Percentiles rank a stretch among this genome's conserved stretches.
These are phyloP conservation scores for Lophochroa leadbeateri DNA, from an alignment of 2,113 vertebrate species.

Conservation along the genomic window DNA sequence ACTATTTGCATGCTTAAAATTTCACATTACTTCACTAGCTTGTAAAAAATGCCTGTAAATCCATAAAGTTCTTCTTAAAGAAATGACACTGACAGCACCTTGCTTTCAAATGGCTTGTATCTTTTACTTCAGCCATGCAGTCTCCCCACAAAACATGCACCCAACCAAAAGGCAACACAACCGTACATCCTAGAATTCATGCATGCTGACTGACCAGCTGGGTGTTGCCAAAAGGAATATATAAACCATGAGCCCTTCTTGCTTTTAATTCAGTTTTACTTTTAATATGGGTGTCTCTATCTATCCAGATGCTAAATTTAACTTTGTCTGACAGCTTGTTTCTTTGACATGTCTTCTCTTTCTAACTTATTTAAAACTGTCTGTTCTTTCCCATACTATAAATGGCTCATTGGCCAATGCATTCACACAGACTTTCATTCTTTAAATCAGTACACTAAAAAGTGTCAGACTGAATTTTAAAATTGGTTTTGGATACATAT, in stretches of 20 bases:
- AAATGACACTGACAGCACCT: not conserved
- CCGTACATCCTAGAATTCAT: rapidly evolving
- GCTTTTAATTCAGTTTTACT: not conserved
- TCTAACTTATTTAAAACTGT: not conserved
- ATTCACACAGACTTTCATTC: not conserved
- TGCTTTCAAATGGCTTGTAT: not conserved
- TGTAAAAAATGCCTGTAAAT: not conserved
- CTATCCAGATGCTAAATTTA: not conserved
- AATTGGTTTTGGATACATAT: not conserved
- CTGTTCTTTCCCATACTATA: not conserved
- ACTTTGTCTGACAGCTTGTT: not conserved
- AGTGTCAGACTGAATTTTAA: not conserved
- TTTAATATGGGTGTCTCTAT: not conserved
- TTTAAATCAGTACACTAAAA: not conserved
- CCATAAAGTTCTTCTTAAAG: not conserved
- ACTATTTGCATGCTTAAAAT: not conserved
- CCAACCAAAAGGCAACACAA: not conserved
- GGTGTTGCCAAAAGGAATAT: not conserved
- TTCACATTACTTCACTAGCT: not conserved
- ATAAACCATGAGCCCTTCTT: not conserved
- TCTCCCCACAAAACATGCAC: not conserved
- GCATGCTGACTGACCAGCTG: not conserved
- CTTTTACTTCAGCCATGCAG: not conserved
- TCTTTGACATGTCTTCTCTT: not conserved
- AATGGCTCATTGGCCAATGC: not conserved